Evolutionary conservation across 1,140 invertebrate genomes (phyloP).

Genomic region (Zaprionus davidi): DNA sequence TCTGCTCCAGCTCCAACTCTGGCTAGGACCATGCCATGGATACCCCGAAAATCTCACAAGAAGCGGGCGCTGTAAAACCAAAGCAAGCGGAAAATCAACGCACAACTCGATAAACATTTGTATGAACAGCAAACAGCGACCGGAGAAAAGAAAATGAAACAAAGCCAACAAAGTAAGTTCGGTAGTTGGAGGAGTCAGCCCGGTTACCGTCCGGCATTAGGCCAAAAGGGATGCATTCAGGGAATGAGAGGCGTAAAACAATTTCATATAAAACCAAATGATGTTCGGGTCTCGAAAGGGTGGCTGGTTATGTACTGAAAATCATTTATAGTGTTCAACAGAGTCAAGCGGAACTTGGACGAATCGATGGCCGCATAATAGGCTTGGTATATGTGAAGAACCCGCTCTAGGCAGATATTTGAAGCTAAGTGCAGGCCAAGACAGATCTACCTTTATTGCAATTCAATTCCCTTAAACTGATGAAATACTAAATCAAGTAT

Average conservation of each 20-base stretch:
- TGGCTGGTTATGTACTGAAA: conserved; percentile 17
- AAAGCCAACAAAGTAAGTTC: conserved; percentile 55
- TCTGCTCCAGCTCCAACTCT: conserved; percentile 4
- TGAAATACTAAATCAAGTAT: neutral
- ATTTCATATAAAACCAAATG: conserved; percentile 70
- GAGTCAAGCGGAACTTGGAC: neutral
- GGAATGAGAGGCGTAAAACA: conserved; percentile 48
- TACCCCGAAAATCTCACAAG: conserved; percentile 49
- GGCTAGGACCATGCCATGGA: conserved; percentile 42
- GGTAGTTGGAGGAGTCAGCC: conserved; percentile 31
- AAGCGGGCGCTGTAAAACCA: conserved; percentile 61
- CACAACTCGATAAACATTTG: conserved; percentile 75
- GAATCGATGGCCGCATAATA: neutral
- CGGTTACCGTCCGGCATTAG: conserved; percentile 2
- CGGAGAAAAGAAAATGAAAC: conserved; percentile 41
- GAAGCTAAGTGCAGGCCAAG: neutral
- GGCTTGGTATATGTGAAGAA: neutral
- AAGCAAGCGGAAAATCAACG: conserved; percentile 80
- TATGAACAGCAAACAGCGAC: conserved; percentile 54
- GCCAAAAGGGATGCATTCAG: conserved; percentile 11
- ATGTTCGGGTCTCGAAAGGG: conserved; percentile 44
- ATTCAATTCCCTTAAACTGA: neutral
- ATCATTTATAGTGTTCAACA: conserved; percentile 33
- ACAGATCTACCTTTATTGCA: neutral
- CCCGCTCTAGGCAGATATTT: neutral